These are phyloP conservation scores for Nibea coibor DNA, from an alignment of 2,113 vertebrate genomes.

Conservation along the genomic window DNA sequence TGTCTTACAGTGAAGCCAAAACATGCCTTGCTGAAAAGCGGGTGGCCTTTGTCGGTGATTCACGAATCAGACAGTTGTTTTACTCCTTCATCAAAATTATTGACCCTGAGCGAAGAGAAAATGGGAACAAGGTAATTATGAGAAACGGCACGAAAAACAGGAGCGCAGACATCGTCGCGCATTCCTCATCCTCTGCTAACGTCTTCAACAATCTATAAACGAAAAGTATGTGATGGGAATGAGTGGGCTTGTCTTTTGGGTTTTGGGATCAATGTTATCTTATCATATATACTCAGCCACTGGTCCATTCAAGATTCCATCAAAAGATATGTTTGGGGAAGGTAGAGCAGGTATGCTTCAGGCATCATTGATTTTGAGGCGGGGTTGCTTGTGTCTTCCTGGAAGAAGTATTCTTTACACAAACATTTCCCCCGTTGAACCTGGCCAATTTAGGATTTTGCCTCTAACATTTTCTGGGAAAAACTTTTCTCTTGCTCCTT, in stretches of 20 bases:
- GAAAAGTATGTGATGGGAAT: background rate
- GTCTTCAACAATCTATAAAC: background rate
- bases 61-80: constrained; percentile 95
- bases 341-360: background rate
- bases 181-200: background rate
- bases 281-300: no score
- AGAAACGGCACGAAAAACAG: background rate
- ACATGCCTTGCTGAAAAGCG: constrained; percentile 90
- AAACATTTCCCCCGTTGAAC: background rate
- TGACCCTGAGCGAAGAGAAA: constrained; percentile 89
- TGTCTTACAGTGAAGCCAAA: constrained; percentile 91
- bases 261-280: background rate
- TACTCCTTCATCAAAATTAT: constrained; percentile 94
- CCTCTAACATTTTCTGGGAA: background rate
- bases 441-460: background rate
- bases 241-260: background rate
- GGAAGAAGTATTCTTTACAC: background rate
- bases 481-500: background rate
- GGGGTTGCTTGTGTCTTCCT: constrained; percentile 10
- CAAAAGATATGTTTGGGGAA: background rate
- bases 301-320: background rate
- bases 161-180: background rate
- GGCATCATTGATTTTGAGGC: background rate
- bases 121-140: constrained; percentile 91
- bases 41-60: constrained; percentile 94